These are phyloP conservation scores for Aphidius ervi DNA, from an alignment of 1,140 invertebrate genomes.

Conservation along the genomic window DNA sequence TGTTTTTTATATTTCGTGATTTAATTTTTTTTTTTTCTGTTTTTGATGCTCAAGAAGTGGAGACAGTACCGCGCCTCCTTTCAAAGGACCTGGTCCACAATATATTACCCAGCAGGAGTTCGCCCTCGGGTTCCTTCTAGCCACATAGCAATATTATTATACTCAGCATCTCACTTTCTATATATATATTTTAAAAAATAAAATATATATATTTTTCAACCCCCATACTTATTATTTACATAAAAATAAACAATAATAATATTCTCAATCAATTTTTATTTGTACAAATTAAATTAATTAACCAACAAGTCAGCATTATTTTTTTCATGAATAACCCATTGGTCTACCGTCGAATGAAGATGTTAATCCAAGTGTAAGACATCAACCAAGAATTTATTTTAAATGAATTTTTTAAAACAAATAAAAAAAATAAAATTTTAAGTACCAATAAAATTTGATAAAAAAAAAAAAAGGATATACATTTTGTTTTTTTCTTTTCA, in stretches of 20 bases:
- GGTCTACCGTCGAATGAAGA: constrained; percentile 2
- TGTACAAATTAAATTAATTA: constrained; percentile 45
- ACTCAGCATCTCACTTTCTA: constrained; percentile 21
- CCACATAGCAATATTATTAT: constrained; percentile 15
- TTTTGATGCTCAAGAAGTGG: constrained; percentile 22
- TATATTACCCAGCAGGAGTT: constrained; percentile 45
- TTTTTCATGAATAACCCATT: constrained; percentile 35
- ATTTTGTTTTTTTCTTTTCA: too few relatives aligned
- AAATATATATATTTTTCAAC: constrained; percentile 13
- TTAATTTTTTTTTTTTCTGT: constrained; percentile 5
- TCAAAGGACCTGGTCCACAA: constrained; percentile 39
- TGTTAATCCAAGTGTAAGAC: neutral
- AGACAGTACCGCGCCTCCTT: constrained; percentile 38
- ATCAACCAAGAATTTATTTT: neutral
- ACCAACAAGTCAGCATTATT: constrained; percentile 35
- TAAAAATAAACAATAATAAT: neutral
- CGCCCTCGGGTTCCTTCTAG: constrained; percentile 29
- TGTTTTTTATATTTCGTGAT: neutral
- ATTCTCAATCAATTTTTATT: constrained; percentile 19
- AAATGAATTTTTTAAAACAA: too few relatives aligned
- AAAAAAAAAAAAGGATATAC: too few relatives aligned
- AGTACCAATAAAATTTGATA: too few relatives aligned
- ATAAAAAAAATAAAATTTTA: too few relatives aligned
- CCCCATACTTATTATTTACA: constrained; percentile 11
- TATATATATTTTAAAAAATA: neutral